Base-by-base conservation (phyloP, 2,888 invertebrate genomes). In the Pyrocoelia pectoralis region DNA sequence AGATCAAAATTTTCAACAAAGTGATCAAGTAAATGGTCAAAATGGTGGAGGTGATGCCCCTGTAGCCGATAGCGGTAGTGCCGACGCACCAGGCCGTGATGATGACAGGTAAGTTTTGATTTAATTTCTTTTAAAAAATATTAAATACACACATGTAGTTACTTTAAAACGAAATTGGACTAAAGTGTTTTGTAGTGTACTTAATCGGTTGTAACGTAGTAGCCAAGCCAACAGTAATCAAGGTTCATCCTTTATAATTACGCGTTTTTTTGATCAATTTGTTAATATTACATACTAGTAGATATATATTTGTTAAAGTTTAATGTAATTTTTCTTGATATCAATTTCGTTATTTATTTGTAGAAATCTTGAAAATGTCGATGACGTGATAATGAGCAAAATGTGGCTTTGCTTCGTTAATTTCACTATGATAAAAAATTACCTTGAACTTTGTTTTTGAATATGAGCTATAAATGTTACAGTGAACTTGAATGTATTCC, bases 21-120 rank as follows among this genome's bases (percentile, higher is more conserved):
- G 72, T 51, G 76, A 77, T 65, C 75, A 74, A 59, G 66, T 71
- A 62, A 71, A 72, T 43, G 69, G 68, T 54, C 69, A 88, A 80
- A 88, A 88, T 79, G 88, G 87, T 79, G 87, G 87, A 77, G 86
- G 87, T 72, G 89, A 88, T 73, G 90, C 88, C 79, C 88, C 85
- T 75, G 85, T 86, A 74, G 77, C 79, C 24, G 90, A 91, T 79
- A 88, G 89, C 82, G 89, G 89, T 73, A 88, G 88, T 82, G 89
- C 89, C 72, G 91, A 91, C 83, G 89, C 88, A 72, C 88, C 90
- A 65, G 89, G 89, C 78, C 89, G 91, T 79, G 92, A 92, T 84
- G 92, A 92, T 83, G 92, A 90, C 86, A 90, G 90, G 90, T 91
- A 88, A 79, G 81, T 76, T 50, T 55, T 57, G 10, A 55, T 43